phyloP scores from a whole-genome alignment of 2,888 invertebrate species.

The Monochamus alternatus region DNA sequence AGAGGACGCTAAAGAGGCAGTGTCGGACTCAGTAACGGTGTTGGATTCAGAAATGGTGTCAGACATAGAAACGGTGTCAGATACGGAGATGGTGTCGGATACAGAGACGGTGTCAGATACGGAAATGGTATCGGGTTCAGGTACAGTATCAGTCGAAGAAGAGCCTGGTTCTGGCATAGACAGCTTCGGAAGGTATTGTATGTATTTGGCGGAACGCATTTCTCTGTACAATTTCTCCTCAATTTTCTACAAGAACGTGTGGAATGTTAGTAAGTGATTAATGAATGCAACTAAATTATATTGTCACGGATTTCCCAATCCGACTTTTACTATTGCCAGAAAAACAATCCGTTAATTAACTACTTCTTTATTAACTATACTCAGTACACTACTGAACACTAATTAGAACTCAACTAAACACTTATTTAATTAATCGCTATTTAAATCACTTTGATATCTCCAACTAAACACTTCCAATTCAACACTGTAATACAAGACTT shows the following conservation, averaged over 20 bases:
- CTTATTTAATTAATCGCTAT: too few species aligned
- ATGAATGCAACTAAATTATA: background rate
- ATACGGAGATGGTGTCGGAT: slow-evolving; percentile 44
- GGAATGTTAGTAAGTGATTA: slow-evolving; percentile 36
- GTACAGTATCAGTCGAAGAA: slow-evolving; percentile 55
- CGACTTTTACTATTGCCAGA: too few species aligned
- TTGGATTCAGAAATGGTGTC: slow-evolving; percentile 41
- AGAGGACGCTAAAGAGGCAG: slow-evolving; percentile 37
- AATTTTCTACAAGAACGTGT: slow-evolving; percentile 72
- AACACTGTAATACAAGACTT: too few species aligned
- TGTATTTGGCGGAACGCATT: slow-evolving; percentile 70
- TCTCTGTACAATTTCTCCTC: slow-evolving; percentile 72
- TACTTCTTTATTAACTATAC: too few species aligned
- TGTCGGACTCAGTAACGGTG: slow-evolving; percentile 23
- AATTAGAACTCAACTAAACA: too few species aligned
- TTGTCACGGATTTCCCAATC: too few species aligned
- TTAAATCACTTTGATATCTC: too few species aligned
- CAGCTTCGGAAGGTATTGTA: slow-evolving; percentile 63
- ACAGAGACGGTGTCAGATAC: slow-evolving; percentile 6
- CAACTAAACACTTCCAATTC: too few species aligned
- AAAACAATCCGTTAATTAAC: too few species aligned
- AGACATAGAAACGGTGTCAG: slow-evolving; percentile 8
- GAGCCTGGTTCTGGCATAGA: slow-evolving; percentile 57
- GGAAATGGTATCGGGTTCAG: slow-evolving; percentile 34
- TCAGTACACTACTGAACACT: too few species aligned